Percentiles rank a stretch among this genome's conserved stretches.
Evolutionary conservation across 2,113 vertebrate species (phyloP).

Genomic region (Melanerpes formicivorus): DNA sequence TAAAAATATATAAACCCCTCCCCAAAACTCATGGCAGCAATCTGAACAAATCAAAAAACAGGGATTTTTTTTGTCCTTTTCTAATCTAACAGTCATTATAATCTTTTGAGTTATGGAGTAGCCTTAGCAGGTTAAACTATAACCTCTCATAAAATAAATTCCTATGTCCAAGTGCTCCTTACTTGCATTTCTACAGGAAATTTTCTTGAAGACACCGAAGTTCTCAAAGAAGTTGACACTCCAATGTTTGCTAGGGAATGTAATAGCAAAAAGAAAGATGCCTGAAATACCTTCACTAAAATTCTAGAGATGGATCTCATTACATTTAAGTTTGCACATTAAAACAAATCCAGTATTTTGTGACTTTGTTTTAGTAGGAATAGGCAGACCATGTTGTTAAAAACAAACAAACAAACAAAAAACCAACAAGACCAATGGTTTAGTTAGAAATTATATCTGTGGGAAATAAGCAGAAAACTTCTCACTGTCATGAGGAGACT

Average conservation of each 20-base stretch:
- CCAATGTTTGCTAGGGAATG: not conserved
- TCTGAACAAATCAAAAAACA: not conserved
- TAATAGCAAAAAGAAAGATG: not conserved
- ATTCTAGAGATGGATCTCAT: not conserved
- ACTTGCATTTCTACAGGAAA: not conserved
- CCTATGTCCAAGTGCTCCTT: not conserved
- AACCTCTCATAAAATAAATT: not conserved
- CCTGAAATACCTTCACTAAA: not conserved
- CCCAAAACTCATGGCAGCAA: not conserved
- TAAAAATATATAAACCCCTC: not conserved
- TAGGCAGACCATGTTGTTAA: not conserved
- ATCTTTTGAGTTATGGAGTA: not conserved
- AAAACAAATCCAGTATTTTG: not conserved
- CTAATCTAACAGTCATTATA: not conserved
- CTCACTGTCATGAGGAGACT: not conserved
- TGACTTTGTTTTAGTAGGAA: not conserved
- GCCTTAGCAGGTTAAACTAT: not conserved
- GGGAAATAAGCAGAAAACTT: not conserved
- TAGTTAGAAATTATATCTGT: not conserved
- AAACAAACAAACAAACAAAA: not conserved
- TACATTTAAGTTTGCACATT: not conserved
- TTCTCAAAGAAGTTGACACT: not conserved
- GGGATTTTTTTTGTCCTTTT: not conserved
- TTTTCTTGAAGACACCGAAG: not conserved
- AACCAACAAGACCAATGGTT: not conserved